Evolutionary conservation across 2,797 vertebrate species (phyloP).

Genomic region (Sitta carolinensis): DNA sequence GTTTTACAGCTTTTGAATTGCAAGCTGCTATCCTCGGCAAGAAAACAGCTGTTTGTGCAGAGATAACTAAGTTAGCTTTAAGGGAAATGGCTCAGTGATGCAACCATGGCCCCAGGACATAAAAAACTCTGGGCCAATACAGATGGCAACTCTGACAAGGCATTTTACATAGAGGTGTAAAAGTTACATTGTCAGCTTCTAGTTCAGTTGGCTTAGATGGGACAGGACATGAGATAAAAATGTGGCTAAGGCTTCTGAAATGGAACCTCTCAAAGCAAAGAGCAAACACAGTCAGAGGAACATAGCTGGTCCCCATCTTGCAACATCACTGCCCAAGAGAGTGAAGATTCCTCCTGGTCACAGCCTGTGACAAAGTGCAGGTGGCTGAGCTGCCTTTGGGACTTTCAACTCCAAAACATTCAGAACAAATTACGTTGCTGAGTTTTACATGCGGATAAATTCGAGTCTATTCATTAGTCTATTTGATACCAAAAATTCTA

Average conservation of each 20-base stretch:
- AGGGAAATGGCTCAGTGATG: not conserved
- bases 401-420: not conserved
- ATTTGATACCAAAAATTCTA: not conserved
- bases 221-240: not conserved
- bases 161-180: not conserved
- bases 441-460: not conserved
- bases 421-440: not conserved
- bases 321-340: not conserved
- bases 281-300: not conserved
- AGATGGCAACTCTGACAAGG: not conserved
- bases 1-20: not conserved
- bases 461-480: not conserved
- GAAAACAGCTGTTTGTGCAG: not conserved
- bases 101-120: not conserved
- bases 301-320: not conserved
- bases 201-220: not conserved
- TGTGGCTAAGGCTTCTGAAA: not conserved
- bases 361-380: not conserved
- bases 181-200: not conserved
- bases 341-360: not conserved
- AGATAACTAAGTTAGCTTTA: not conserved
- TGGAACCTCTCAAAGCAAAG: not conserved
- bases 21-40: not conserved
- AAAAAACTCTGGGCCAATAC: not conserved
- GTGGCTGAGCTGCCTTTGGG: not conserved